Conservation (phyloP, 2,797 vertebrate genomes). For the Gobio occitaniae region DNA sequence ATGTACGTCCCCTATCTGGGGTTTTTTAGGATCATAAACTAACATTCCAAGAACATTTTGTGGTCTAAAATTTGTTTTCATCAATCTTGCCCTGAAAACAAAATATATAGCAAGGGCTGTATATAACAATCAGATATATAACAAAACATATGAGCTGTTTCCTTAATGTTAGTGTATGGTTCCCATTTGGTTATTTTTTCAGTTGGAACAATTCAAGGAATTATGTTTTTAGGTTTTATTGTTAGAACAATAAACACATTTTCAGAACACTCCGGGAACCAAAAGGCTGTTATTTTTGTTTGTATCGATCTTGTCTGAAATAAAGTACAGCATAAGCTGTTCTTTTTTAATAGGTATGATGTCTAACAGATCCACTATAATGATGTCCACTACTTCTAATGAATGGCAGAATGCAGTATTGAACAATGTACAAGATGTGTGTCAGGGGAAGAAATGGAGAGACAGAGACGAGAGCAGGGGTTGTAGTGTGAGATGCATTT, state of each 20-base stretch:
- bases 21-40: not conserved
- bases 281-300: not conserved
- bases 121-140: too few relatives aligned
- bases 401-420: not conserved
- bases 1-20: not conserved
- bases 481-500: slow-evolving; percentile 27
- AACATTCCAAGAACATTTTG: not conserved
- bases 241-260: not conserved
- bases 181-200: not conserved
- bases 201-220: not conserved
- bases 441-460: not conserved
- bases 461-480: not conserved
- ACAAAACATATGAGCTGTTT: not conserved
- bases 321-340: not conserved
- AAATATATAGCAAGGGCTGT: not conserved
- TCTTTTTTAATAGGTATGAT: slow-evolving; percentile 17
- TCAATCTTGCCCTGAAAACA: not conserved
- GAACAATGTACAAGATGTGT: not conserved
- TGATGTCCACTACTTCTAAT: not conserved
- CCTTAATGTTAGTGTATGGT: not conserved
- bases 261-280: not conserved
- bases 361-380: not conserved
- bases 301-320: not conserved
- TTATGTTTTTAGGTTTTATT: not conserved
- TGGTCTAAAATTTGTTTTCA: not conserved